A percentile compares a stretch with the other conserved stretches of the same genome.
phyloP scores from a whole-genome alignment of 2,113 vertebrate genomes.

The Limnothrissa miodon region DNA sequence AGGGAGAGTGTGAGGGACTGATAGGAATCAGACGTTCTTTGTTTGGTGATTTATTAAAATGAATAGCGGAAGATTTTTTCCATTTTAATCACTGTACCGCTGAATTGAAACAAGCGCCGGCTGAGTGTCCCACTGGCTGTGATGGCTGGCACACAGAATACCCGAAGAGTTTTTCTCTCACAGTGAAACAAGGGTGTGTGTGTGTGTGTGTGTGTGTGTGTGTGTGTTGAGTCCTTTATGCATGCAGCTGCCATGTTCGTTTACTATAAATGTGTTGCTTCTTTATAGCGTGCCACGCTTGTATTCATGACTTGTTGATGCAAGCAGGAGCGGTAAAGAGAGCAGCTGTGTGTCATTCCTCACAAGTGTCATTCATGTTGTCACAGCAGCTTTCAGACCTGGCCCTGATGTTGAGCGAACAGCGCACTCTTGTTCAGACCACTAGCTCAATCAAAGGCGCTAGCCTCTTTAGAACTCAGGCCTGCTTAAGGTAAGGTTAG shows the following conservation, averaged over 20 bases:
- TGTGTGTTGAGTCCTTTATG: conserved; percentile 56
- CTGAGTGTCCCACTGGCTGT: conserved; percentile 51
- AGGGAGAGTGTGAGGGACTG: conserved; percentile 54
- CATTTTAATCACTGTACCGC: conserved; percentile 68
- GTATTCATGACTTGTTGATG: conserved; percentile 53
- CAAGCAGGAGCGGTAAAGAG: conserved; percentile 63
- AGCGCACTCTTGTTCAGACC: conserved; percentile 48
- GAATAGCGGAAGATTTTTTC: conserved; percentile 65
- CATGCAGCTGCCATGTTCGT: conserved; percentile 68
- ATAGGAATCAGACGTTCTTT: conserved; percentile 68
- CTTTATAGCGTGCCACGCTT: conserved; percentile 50
- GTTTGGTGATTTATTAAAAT: conserved; percentile 64
- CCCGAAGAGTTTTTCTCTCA: conserved; percentile 58
- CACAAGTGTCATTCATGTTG: conserved; percentile 61
- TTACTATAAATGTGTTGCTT: conserved; percentile 59
- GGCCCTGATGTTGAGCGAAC: conserved; percentile 52
- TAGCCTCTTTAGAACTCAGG: background rate
- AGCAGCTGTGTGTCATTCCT: conserved; percentile 67
- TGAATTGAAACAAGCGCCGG: conserved; percentile 61
- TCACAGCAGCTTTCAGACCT: conserved; percentile 51
- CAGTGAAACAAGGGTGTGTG: conserved; percentile 60
- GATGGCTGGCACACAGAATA: conserved; percentile 57
- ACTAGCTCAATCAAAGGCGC: background rate
- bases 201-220: conserved; percentile 36
- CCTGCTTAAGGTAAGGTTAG: background rate